phyloP scores from a whole-genome alignment of 2,113 vertebrate species.

The Aix galericulata region DNA sequence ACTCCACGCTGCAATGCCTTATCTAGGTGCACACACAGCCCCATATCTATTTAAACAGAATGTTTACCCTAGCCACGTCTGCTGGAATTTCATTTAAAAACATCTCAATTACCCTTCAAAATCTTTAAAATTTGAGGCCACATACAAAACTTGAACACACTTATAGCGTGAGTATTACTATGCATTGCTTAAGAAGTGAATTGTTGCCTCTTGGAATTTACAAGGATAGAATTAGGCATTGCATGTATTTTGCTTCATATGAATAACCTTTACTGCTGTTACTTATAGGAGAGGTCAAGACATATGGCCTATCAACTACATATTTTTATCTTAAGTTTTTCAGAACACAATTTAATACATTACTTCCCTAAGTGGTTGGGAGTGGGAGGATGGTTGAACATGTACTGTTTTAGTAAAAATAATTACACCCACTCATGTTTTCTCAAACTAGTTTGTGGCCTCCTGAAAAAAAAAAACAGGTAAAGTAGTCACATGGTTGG shows the following conservation, averaged over 20 bases:
- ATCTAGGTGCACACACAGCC: not conserved
- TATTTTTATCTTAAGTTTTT: not conserved
- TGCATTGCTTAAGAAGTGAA: not conserved
- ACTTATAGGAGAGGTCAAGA: not conserved
- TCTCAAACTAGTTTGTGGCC: not conserved
- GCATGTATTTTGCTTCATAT: not conserved
- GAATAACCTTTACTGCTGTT: not conserved
- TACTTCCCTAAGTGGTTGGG: not conserved
- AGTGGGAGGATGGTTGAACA: not conserved
- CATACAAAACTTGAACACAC: not conserved
- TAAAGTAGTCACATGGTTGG: not conserved
- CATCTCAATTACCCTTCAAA: not conserved
- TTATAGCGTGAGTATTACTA: not conserved
- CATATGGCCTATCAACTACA: not conserved
- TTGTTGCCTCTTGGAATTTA: not conserved
- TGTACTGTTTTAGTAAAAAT: not conserved
- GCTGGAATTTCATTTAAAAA: not conserved
- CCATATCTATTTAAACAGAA: not conserved
- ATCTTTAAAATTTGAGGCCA: not conserved
- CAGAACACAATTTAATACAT: not conserved
- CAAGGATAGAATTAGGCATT: not conserved
- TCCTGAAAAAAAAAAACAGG: conserved; percentile 1
- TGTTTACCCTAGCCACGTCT: not conserved
- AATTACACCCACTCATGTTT: not conserved
- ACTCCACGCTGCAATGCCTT: not conserved